Evolutionary conservation across 92 coral and sea anemone genomes (phyloP).

Genomic region (Siderastrea radians): DNA sequence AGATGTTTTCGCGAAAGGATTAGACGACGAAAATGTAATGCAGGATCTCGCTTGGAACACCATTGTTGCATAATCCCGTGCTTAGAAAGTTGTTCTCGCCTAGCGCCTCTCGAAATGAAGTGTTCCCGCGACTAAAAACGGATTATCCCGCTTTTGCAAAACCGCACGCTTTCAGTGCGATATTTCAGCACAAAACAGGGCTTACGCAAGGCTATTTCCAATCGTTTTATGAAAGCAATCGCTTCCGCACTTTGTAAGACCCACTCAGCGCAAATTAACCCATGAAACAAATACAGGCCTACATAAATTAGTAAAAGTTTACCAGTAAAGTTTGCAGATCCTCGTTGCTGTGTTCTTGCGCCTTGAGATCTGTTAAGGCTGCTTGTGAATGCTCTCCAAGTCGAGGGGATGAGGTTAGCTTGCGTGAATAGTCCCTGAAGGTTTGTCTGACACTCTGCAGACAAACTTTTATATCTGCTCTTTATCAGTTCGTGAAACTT

Average conservation of each 20-base stretch:
- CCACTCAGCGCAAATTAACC: background rate
- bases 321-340: conserved; percentile 4
- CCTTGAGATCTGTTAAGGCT: background rate
- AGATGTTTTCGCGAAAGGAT: background rate
- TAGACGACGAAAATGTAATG: background rate
- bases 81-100: background rate
- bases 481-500: conserved; percentile 40
- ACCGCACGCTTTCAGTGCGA: background rate
- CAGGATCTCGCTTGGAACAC: background rate
- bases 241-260: background rate
- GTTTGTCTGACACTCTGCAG: conserved; percentile 34
- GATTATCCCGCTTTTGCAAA: conserved; percentile 29
- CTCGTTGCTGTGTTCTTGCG: background rate
- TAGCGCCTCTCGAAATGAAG: conserved; percentile 46
- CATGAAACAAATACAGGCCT: background rate
- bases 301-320: background rate
- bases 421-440: conserved; percentile 24
- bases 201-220: background rate
- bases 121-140: conserved; percentile 23
- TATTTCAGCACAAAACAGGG: background rate
- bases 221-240: background rate
- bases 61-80: conserved; percentile 23
- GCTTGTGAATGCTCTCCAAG: background rate
- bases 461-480: conserved; percentile 30
- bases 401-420: conserved; percentile 1